Evolutionary conservation across 2,113 vertebrate species (phyloP).

Genomic region (Rhabdornis inornatus): DNA sequence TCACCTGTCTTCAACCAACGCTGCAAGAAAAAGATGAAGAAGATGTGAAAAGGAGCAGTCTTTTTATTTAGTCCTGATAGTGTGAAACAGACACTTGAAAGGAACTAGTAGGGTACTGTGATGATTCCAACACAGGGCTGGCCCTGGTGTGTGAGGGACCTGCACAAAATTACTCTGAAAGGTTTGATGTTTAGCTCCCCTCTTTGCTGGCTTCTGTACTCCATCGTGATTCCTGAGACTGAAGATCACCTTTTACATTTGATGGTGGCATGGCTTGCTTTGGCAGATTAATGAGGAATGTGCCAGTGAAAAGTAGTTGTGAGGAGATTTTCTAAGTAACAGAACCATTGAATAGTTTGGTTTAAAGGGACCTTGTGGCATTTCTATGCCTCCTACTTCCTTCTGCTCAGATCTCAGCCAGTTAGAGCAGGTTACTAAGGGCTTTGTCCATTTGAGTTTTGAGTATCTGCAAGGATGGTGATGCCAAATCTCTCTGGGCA

Average conservation of each 20-base stretch:
- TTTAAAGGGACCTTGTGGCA: neutral
- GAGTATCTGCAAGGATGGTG: neutral
- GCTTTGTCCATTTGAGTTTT: neutral
- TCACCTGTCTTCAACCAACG: constrained; percentile 95
- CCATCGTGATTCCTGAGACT: neutral
- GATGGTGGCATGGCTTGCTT: neutral
- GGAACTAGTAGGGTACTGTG: neutral
- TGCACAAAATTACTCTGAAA: neutral
- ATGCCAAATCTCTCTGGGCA: neutral
- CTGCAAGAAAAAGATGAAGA: constrained; percentile 90
- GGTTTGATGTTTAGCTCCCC: neutral
- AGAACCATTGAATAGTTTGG: neutral
- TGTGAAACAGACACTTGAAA: neutral
- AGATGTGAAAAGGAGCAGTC: constrained; percentile 76
- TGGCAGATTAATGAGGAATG: neutral
- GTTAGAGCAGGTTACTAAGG: neutral
- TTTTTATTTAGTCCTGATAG: neutral
- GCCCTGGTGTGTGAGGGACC: neutral
- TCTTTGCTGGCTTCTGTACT: neutral
- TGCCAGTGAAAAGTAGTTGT: neutral
- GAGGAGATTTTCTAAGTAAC: neutral
- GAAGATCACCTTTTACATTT: neutral
- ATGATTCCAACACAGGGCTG: neutral
- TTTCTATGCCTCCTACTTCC: neutral
- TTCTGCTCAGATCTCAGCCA: neutral